These are phyloP conservation scores for Stegodyphus dumicola DNA, from an alignment of 1,140 invertebrate genomes.

Conservation along the genomic window DNA sequence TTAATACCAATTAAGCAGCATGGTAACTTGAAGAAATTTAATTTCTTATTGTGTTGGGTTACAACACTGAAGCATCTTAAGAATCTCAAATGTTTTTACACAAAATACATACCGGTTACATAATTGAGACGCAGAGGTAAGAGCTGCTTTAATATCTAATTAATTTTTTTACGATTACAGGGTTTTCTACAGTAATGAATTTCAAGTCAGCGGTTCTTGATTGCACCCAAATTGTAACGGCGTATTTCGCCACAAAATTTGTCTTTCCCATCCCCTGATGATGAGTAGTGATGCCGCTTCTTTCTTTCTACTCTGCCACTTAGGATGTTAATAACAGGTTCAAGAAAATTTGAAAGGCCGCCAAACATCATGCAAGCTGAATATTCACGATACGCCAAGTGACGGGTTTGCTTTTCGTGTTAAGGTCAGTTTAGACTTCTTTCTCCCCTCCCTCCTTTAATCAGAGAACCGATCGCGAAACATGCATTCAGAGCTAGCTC, in stretches of 20 bases:
- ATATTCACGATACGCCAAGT: slow-evolving; percentile 26
- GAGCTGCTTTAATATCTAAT: too few species aligned
- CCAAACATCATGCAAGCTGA: slow-evolving; percentile 21
- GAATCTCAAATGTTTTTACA: too few species aligned
- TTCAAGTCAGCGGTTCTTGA: too few species aligned
- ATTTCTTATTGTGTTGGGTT: too few species aligned
- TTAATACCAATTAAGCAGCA: too few species aligned
- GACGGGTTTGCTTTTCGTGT: background rate
- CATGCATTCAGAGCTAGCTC: too few species aligned
- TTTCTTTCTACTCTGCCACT: background rate
- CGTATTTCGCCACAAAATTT: slow-evolving; percentile 33
- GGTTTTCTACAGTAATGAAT: too few species aligned
- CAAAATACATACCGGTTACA: too few species aligned
- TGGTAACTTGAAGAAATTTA: too few species aligned
- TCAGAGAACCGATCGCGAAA: background rate
- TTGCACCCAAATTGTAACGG: background rate
- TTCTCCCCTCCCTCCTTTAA: background rate
- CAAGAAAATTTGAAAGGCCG: slow-evolving; percentile 32
- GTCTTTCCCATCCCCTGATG: slow-evolving; percentile 12
- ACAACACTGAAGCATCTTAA: too few species aligned
- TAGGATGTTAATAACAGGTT: slow-evolving; percentile 43
- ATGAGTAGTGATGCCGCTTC: background rate
- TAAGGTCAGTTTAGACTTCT: background rate
- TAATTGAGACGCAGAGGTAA: too few species aligned
- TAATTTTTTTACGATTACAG: too few species aligned